Conservation (phyloP, 2,113 vertebrate genomes). For the Corvus cornix region DNA sequence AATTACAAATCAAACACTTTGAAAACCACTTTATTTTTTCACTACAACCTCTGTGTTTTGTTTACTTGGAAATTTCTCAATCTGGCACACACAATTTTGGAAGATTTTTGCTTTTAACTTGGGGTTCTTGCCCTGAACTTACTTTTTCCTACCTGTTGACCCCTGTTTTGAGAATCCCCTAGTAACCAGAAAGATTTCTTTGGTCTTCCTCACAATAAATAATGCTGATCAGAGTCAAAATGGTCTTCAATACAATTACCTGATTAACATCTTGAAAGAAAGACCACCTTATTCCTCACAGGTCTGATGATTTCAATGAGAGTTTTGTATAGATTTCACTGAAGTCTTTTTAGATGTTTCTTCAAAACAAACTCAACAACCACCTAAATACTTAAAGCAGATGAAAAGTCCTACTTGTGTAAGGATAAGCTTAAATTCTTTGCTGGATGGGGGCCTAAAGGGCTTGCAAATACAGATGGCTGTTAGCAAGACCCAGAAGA, state of each 20-base stretch:
- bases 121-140: background rate
- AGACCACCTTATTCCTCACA: background rate
- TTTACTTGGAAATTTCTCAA: background rate
- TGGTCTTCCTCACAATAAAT: background rate
- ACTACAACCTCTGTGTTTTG: background rate
- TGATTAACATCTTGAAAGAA: background rate
- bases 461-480: conserved; percentile 11
- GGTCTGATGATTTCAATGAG: background rate
- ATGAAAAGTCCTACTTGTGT: background rate
- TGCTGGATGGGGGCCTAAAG: background rate
- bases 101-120: background rate
- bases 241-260: background rate
- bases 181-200: background rate
- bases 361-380: background rate
- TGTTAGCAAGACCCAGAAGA: conserved; percentile 9
- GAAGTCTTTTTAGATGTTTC: background rate
- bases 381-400: background rate
- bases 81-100: background rate
- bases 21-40: conserved; percentile 7
- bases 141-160: background rate
- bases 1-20: background rate
- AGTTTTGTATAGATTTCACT: background rate
- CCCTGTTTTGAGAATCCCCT: background rate
- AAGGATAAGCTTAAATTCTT: background rate
- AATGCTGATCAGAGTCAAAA: background rate